phyloP scores from a whole-genome alignment of 1,140 invertebrate species.

The Ladona fulva region DNA sequence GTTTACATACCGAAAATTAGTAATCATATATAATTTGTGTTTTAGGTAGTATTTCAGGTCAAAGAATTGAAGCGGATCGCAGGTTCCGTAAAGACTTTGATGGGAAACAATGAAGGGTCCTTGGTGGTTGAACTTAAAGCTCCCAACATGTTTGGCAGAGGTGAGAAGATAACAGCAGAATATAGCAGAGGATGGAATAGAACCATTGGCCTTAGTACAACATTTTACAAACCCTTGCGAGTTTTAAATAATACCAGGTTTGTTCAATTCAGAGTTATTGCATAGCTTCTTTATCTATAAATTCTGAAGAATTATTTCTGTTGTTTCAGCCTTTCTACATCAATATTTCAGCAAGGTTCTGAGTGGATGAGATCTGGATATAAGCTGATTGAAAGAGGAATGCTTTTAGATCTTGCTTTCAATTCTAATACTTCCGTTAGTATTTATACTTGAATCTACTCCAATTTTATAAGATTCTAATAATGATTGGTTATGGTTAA shows the following conservation, averaged over 20 bases:
- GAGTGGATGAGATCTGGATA: conserved; percentile 77
- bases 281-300: neutral
- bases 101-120: conserved; percentile 79
- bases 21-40: conserved; percentile 17
- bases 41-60: conserved; percentile 71
- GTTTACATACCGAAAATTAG: neutral
- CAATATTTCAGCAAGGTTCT: conserved; percentile 58
- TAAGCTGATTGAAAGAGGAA: conserved; percentile 51
- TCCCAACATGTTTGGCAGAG: conserved; percentile 74
- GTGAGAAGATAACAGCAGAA: conserved; percentile 64
- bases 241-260: conserved; percentile 45
- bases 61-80: conserved; percentile 60
- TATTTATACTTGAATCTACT: conserved; percentile 18
- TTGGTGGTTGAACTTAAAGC: conserved; percentile 56
- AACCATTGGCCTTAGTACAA: conserved; percentile 60
- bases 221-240: conserved; percentile 64
- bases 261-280: conserved; percentile 27
- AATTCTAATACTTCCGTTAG: conserved; percentile 45
- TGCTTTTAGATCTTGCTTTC: conserved; percentile 54
- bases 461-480: conserved; percentile 9
- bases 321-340: conserved; percentile 49
- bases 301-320: conserved; percentile 19
- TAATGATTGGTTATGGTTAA: neutral
- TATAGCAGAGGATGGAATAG: conserved; percentile 65
- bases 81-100: conserved; percentile 70